phyloP scores from a whole-genome alignment of 2,888 invertebrate genomes.

The Vanessa cardui region DNA sequence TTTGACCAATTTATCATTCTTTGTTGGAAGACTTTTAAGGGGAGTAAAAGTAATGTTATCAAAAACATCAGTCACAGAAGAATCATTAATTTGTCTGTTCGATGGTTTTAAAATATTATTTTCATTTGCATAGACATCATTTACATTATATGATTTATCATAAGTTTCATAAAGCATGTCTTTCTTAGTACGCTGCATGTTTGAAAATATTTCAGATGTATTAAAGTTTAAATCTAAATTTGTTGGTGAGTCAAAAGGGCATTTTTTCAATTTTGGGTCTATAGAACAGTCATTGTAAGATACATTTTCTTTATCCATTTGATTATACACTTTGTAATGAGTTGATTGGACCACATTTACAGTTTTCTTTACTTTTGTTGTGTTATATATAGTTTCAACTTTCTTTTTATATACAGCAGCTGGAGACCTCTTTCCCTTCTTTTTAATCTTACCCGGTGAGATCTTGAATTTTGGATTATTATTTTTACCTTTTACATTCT shows the following conservation, averaged over 20 bases:
- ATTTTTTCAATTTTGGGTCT: slow-evolving; percentile 51
- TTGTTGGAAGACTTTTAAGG: slow-evolving; percentile 55
- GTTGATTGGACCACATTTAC: slow-evolving; percentile 55
- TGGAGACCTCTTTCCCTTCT: slow-evolving; percentile 69
- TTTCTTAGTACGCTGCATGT: slow-evolving; percentile 52
- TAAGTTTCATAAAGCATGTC: slow-evolving; percentile 62
- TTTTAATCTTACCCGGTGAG: slow-evolving; percentile 73
- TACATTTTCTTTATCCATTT: slow-evolving; percentile 60
- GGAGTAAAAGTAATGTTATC: slow-evolving; percentile 75
- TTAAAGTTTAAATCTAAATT: slow-evolving; percentile 65
- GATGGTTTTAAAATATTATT: slow-evolving; percentile 62
- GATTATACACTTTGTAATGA: slow-evolving; percentile 52
- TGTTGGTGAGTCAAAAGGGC: slow-evolving; percentile 69
- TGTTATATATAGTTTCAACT: slow-evolving; percentile 60
- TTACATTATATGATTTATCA: slow-evolving; percentile 55
- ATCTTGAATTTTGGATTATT: slow-evolving; percentile 61
- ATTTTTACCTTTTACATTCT: slow-evolving; percentile 63
- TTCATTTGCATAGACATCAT: slow-evolving; percentile 40
- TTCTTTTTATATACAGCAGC: slow-evolving; percentile 67
- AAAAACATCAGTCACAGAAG: slow-evolving; percentile 60
- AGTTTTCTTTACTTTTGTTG: slow-evolving; percentile 59
- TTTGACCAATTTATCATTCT: slow-evolving; percentile 64
- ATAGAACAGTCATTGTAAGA: slow-evolving; percentile 54
- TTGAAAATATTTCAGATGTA: slow-evolving; percentile 71
- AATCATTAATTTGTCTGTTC: slow-evolving; percentile 56